A percentile compares a stretch with the other conserved stretches of the same genome.
Evolutionary conservation across 2,888 invertebrate species (phyloP).

Genomic region (Vanessa cardui): DNA sequence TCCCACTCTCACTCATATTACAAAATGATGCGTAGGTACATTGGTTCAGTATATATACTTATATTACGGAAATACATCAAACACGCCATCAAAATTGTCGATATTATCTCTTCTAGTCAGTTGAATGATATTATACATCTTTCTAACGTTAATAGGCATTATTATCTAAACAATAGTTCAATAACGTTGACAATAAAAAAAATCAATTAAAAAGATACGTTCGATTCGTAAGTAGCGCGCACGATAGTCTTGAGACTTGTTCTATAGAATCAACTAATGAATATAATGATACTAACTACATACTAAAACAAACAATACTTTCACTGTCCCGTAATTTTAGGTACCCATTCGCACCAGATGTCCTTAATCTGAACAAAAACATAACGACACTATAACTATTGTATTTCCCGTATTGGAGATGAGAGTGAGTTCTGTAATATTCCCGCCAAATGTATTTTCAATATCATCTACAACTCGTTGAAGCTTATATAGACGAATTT

Average conservation of each 20-base stretch:
- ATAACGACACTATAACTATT: constrained; percentile 39
- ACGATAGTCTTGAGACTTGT: no score
- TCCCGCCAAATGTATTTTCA: constrained; percentile 11
- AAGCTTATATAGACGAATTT: neutral
- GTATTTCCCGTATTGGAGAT: constrained; percentile 40
- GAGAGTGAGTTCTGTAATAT: neutral
- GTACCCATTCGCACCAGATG: constrained; percentile 9
- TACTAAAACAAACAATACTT: neutral
- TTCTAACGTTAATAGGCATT: no score
- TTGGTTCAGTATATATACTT: constrained; percentile 10
- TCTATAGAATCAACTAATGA: no score
- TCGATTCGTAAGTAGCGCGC: no score
- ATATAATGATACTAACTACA: no score
- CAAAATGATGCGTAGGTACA: constrained; percentile 40
- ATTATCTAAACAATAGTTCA: no score
- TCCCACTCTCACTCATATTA: constrained; percentile 46
- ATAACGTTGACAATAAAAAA: no score
- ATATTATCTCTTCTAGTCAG: no score
- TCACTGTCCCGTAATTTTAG: neutral
- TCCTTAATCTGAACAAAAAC: constrained; percentile 36
- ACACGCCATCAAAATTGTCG: no score
- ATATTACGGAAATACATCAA: constrained; percentile 4
- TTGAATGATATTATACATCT: no score
- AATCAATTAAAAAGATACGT: no score
- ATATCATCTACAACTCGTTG: neutral